Conservation (phyloP, 1,140 invertebrate species). For the Penaeus chinensis region DNA sequence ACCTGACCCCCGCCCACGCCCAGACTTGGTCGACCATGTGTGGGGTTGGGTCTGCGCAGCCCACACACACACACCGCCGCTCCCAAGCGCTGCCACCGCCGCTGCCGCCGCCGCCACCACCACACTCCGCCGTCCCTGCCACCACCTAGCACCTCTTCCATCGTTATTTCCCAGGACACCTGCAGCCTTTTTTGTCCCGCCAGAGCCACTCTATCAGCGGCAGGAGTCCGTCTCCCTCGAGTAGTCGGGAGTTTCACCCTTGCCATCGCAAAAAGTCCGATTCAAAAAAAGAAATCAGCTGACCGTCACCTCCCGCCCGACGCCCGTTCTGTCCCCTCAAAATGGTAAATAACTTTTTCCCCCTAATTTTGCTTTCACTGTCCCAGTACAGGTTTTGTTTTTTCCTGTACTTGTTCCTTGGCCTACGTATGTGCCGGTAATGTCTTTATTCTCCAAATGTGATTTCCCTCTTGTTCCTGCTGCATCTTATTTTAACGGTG, state of each 20-base stretch:
- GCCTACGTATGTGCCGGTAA: too few relatives aligned
- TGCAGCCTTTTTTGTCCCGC: constrained; percentile 19
- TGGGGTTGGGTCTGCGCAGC: constrained; percentile 47
- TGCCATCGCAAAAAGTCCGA: neutral
- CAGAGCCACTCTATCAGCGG: constrained; percentile 20
- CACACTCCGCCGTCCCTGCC: constrained; percentile 33
- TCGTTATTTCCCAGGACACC: constrained; percentile 35
- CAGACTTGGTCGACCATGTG: neutral
- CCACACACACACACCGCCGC: constrained; percentile 53
- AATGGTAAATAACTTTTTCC: constrained; percentile 54
- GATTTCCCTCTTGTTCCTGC: neutral
- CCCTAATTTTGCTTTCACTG: constrained; percentile 37
- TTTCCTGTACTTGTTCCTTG: neutral
- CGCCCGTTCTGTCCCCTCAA: constrained; percentile 23
- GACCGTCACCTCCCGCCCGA: constrained; percentile 34
- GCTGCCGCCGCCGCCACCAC: constrained; percentile 32
- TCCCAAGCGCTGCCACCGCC: constrained; percentile 46
- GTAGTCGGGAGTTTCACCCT: constrained; percentile 19
- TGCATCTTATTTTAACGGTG: too few relatives aligned
- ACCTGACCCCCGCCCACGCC: constrained; percentile 58
- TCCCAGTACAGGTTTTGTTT: constrained; percentile 21
- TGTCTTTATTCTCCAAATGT: neutral
- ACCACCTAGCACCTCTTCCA: constrained; percentile 24
- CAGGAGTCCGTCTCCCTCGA: constrained; percentile 39
- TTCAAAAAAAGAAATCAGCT: constrained; percentile 44